phyloP scores from a whole-genome alignment of 2,888 invertebrate species.

The Pristionchus arcanus region DNA sequence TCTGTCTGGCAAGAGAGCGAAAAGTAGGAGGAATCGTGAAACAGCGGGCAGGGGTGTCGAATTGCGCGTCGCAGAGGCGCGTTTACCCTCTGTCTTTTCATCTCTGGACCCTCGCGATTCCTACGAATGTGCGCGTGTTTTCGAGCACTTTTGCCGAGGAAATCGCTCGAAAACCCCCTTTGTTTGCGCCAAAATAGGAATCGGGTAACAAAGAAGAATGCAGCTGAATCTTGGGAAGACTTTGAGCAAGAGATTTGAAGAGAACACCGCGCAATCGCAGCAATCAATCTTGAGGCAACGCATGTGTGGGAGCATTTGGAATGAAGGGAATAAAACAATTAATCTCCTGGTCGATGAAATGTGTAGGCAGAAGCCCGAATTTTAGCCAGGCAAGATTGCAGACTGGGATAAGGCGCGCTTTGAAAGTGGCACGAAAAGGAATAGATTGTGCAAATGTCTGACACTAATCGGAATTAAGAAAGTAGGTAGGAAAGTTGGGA shows the following conservation, averaged over 20 bases:
- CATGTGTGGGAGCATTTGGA: background rate
- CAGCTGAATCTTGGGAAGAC: too few relatives aligned
- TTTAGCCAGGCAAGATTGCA: background rate
- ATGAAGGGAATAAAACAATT: background rate
- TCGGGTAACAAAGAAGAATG: too few relatives aligned
- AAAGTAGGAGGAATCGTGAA: constrained; percentile 10
- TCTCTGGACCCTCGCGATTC: constrained; percentile 11
- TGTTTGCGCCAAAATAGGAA: too few relatives aligned
- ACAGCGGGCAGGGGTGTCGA: background rate
- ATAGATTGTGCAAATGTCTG: too few relatives aligned
- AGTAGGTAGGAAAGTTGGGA: too few relatives aligned
- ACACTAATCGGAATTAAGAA: background rate
- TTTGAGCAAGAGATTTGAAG: too few relatives aligned
- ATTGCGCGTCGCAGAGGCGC: background rate
- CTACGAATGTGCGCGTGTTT: background rate
- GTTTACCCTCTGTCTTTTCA: background rate
- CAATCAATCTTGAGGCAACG: too few relatives aligned
- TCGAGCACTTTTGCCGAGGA: background rate
- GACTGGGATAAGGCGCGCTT: background rate
- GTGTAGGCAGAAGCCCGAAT: background rate
- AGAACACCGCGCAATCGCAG: too few relatives aligned
- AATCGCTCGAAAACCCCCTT: too few relatives aligned
- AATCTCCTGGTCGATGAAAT: background rate
- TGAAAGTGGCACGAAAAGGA: too few relatives aligned
- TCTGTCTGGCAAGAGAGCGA: background rate